Evolutionary conservation across 23 tunicate genomes (phyloP).

Genomic region (Halocynthia aurantium): DNA sequence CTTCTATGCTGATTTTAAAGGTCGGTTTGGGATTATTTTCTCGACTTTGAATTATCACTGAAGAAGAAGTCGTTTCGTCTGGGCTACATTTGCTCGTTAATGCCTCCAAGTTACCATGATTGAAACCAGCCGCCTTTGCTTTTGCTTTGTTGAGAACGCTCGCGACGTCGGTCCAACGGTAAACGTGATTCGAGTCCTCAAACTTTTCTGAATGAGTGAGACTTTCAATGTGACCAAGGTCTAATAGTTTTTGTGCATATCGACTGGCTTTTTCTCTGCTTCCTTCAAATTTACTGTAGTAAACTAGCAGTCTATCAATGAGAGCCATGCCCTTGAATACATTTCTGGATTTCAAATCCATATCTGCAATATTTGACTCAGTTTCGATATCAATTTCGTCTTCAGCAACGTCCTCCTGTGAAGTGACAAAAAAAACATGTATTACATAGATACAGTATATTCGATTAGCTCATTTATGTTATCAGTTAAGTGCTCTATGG

Average conservation of each 20-base stretch:
- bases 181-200: constrained; percentile 63
- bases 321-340: constrained; percentile 73
- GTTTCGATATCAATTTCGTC: background rate
- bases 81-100: background rate
- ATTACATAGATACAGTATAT: no score
- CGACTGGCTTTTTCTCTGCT: constrained; percentile 60
- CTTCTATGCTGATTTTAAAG: constrained; percentile 68
- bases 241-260: constrained; percentile 82
- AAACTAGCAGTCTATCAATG: constrained; percentile 62
- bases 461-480: no score
- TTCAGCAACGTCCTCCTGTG: background rate
- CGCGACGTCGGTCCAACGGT: constrained; percentile 80
- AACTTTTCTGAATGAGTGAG: constrained; percentile 34
- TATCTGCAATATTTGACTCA: background rate
- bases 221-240: constrained; percentile 83
- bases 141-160: constrained; percentile 52
- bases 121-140: constrained; percentile 12
- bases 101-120: background rate
- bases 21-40: constrained; percentile 35
- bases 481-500: no score
- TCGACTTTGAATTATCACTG: background rate
- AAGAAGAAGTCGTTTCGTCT: background rate
- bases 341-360: constrained; percentile 37
- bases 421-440: no score
- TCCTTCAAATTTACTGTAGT: constrained; percentile 79